phyloP scores from a whole-genome alignment of 2,797 vertebrate genomes.

The Tragelaphus oryx region DNA sequence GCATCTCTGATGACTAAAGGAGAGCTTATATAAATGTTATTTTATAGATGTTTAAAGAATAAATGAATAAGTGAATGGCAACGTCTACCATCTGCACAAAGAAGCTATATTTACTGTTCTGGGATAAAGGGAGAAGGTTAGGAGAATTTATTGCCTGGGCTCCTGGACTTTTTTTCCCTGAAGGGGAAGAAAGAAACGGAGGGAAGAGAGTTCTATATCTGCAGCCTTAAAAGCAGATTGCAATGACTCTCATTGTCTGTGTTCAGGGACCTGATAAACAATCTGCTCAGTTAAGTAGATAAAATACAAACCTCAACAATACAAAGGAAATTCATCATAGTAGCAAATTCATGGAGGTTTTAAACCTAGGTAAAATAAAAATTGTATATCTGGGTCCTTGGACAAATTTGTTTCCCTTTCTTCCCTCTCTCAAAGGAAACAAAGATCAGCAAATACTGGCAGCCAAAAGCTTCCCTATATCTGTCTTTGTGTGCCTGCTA shows the following conservation, averaged over 20 bases:
- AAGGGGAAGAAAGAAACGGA: not conserved
- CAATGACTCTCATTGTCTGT: not conserved
- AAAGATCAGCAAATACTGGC: not conserved
- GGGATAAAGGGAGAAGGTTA: not conserved
- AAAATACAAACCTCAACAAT: not conserved
- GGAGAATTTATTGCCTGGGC: not conserved
- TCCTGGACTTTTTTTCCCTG: not conserved
- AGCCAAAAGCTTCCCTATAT: not conserved
- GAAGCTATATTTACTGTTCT: not conserved
- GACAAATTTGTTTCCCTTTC: not conserved
- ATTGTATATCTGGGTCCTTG: not conserved
- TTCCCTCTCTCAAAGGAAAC: not conserved
- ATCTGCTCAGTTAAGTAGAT: not conserved
- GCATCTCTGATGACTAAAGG: not conserved
- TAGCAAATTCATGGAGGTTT: not conserved
- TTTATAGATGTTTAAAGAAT: not conserved
- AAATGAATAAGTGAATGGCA: not conserved
- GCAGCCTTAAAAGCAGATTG: not conserved
- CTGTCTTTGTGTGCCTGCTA: not conserved
- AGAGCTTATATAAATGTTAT: not conserved
- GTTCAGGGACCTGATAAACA: not conserved
- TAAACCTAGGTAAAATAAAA: not conserved
- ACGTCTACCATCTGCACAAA: not conserved
- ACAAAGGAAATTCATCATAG: not conserved
- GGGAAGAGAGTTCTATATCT: not conserved